Evolutionary conservation across 2,797 vertebrate genomes (phyloP).

Genomic region (Leptodactylus fallax): DNA sequence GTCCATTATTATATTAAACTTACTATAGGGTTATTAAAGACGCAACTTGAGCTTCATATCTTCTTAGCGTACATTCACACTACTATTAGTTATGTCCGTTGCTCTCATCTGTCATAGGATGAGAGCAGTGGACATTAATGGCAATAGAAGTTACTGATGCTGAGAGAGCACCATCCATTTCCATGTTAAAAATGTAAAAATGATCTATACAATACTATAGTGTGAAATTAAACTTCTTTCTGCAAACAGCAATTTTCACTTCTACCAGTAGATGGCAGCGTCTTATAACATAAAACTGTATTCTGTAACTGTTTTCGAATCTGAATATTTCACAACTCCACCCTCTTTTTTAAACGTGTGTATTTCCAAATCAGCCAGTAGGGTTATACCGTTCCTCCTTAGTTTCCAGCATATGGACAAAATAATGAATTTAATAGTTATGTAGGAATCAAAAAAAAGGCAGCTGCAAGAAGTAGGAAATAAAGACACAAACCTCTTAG

Average conservation of each 20-base stretch:
- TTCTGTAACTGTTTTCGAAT: not conserved
- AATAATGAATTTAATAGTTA: not conserved
- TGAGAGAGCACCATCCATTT: too few species aligned
- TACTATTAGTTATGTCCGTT: too few species aligned
- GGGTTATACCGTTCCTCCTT: not conserved
- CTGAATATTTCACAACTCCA: constrained; percentile 14
- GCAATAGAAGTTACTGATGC: too few species aligned
- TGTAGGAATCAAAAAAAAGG: not conserved
- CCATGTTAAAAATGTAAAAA: too few species aligned
- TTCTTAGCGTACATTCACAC: too few species aligned
- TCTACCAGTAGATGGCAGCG: constrained; percentile 10
- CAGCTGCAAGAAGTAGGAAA: not conserved
- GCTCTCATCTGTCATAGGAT: too few species aligned
- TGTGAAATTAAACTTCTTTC: not conserved
- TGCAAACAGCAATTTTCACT: not conserved
- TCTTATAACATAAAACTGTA: not conserved
- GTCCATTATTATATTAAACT: too few species aligned
- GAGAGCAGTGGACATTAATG: too few species aligned
- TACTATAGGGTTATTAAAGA: too few species aligned
- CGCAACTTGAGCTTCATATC: too few species aligned
- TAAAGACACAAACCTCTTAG: too few species aligned
- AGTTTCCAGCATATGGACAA: not conserved
- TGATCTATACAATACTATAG: too few species aligned
- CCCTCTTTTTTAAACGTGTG: constrained; percentile 19
- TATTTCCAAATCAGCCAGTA: constrained; percentile 42